These are phyloP conservation scores for Celastrina argiolus DNA, from an alignment of 2,888 invertebrate genomes.

Conservation along the genomic window DNA sequence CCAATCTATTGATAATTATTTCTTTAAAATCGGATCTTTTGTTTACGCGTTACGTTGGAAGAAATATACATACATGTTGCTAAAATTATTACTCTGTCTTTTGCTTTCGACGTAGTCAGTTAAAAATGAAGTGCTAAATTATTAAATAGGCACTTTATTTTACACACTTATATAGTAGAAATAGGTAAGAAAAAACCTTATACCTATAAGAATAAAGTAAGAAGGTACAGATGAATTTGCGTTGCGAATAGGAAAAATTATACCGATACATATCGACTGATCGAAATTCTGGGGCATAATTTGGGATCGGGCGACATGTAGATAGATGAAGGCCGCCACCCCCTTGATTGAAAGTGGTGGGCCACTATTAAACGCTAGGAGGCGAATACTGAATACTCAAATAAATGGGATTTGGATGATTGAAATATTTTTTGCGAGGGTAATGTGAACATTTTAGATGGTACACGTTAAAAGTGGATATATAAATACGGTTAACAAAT, in stretches of 20 bases:
- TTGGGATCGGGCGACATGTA: slow-evolving; percentile 47
- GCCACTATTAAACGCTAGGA: slow-evolving; percentile 29
- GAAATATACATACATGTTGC: no score
- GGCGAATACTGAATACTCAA: slow-evolving; percentile 7
- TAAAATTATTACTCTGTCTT: no score
- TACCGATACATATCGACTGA: slow-evolving; percentile 58
- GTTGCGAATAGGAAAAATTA: slow-evolving; percentile 58
- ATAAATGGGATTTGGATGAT: slow-evolving; percentile 12
- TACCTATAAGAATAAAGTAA: neutral
- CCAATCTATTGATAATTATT: no score
- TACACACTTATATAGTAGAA: no score
- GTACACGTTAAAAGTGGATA: neutral
- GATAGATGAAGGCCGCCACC: slow-evolving; percentile 52
- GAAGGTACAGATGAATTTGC: neutral
- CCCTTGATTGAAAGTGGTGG: slow-evolving; percentile 42
- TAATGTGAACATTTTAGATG: neutral
- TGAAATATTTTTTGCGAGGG: slow-evolving; percentile 5
- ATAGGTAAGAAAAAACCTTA: neutral
- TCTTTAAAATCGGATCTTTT: no score
- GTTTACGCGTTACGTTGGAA: no score
- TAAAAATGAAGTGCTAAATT: no score
- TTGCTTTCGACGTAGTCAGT: no score
- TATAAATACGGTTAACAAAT: no score
- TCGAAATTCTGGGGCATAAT: slow-evolving; percentile 56
- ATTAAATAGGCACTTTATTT: no score